Conservation (phyloP, 1,140 invertebrate genomes). For the Drosophila nigromelanica region DNA sequence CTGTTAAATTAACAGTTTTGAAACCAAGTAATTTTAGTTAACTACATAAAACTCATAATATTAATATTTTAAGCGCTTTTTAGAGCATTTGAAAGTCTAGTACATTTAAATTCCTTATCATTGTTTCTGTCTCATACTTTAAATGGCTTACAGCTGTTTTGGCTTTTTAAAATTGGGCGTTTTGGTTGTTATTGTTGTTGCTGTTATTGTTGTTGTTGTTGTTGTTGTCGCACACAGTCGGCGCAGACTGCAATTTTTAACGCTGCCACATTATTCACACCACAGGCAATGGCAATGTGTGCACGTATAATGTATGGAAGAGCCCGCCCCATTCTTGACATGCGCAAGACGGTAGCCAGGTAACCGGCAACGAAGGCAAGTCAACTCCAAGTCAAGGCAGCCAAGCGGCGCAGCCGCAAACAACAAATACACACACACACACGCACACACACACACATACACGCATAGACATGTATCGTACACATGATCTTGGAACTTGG, state of each 20-base stretch:
- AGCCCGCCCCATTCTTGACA: constrained; percentile 44
- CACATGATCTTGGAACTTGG: constrained; percentile 65
- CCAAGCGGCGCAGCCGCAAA: constrained; percentile 58
- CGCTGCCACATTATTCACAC: constrained; percentile 70
- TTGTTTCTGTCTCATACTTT: neutral
- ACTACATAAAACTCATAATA: too few species aligned
- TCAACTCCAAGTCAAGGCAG: constrained; percentile 28
- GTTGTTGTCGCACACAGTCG: neutral
- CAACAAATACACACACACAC: constrained; percentile 16
- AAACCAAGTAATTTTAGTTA: too few species aligned
- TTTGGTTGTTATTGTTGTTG: constrained; percentile 4
- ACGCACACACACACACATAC: constrained; percentile 7
- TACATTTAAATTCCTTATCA: constrained; percentile 12
- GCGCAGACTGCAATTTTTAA: constrained; percentile 51
- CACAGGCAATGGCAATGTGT: constrained; percentile 42
- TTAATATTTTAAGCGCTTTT: too few species aligned
- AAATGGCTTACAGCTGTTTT: constrained; percentile 43
- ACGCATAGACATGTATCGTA: constrained; percentile 48
- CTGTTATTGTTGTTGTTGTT: neutral
- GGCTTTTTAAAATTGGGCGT: constrained; percentile 47
- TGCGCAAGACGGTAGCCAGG: constrained; percentile 80
- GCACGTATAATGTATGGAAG: constrained; percentile 35
- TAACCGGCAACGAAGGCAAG: constrained; percentile 3
- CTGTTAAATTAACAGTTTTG: too few species aligned
- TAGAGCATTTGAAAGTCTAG: constrained; percentile 10